Percentiles rank a stretch among this genome's conserved stretches.
Conservation (phyloP, 2,113 vertebrate genomes). For the Carlito syrichta region DNA sequence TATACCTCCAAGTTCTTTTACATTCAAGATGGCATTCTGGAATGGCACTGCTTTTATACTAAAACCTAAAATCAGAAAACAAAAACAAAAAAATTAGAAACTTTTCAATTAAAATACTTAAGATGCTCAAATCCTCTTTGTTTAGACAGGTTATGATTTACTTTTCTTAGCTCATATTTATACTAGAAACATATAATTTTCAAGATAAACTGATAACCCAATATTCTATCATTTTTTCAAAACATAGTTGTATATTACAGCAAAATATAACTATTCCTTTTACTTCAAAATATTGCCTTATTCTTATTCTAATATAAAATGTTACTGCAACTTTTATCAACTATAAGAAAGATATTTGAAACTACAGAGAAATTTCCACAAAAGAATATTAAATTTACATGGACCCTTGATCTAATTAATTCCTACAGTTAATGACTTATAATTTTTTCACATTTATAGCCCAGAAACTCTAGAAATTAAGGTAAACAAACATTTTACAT, state of each 20-base stretch:
- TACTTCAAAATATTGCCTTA: not conserved
- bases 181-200: not conserved
- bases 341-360: not conserved
- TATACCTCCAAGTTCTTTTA: slow-evolving; percentile 99
- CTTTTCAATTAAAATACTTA: not conserved
- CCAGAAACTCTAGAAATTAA: not conserved
- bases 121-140: not conserved
- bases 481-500: not conserved
- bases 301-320: not conserved
- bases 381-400: not conserved
- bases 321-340: not conserved
- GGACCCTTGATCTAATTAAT: not conserved
- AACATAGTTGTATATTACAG: not conserved
- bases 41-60: slow-evolving; percentile 98
- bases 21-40: slow-evolving; percentile 96
- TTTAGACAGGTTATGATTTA: not conserved
- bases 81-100: slow-evolving; percentile 67
- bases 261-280: not conserved
- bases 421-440: not conserved
- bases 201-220: not conserved
- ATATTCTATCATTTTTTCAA: not conserved
- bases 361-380: not conserved
- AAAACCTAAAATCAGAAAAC: slow-evolving; percentile 89
- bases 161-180: not conserved
- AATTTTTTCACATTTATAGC: not conserved